These are phyloP conservation scores for Phalloptychus januarius DNA, from an alignment of 2,797 vertebrate genomes.

Conservation along the genomic window DNA sequence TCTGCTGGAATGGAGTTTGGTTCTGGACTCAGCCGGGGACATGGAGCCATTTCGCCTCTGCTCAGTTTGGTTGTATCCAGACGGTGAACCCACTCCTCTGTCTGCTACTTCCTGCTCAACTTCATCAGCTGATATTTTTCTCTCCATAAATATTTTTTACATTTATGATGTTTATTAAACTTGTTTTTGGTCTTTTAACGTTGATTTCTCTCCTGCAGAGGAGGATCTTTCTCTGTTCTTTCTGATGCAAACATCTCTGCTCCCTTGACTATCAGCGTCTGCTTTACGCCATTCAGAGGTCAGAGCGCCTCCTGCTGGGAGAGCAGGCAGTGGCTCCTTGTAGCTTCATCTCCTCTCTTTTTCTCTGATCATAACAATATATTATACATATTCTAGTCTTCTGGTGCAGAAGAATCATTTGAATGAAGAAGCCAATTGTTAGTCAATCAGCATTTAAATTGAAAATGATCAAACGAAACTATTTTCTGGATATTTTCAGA, in stretches of 20 bases:
- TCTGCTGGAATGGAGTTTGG: constrained; percentile 49
- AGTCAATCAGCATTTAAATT: not conserved
- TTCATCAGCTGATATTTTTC: constrained; percentile 31
- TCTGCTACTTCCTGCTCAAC: constrained; percentile 52
- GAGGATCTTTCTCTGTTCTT: constrained; percentile 11
- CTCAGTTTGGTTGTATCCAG: constrained; percentile 54
- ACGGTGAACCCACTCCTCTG: constrained; percentile 49
- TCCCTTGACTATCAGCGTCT: constrained; percentile 37
- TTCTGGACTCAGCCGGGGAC: constrained; percentile 49
- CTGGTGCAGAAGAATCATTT: not conserved
- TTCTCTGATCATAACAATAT: constrained; percentile 52
- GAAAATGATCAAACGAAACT: constrained; percentile 9
- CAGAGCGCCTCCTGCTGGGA: constrained; percentile 58
- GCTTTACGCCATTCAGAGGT: constrained; percentile 57
- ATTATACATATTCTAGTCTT: constrained; percentile 18
- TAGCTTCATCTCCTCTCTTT: constrained; percentile 62
- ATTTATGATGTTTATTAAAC: not conserved
- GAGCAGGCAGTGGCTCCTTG: constrained; percentile 67
- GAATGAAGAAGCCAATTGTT: no score
- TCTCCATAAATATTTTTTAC: not conserved
- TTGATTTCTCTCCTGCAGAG: not conserved
- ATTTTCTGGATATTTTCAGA: not conserved
- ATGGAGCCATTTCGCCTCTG: constrained; percentile 58
- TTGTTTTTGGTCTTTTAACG: not conserved
- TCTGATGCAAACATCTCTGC: not conserved